These are phyloP conservation scores for Gibbula magus DNA, from an alignment of 2,888 invertebrate genomes.

Conservation along the genomic window DNA sequence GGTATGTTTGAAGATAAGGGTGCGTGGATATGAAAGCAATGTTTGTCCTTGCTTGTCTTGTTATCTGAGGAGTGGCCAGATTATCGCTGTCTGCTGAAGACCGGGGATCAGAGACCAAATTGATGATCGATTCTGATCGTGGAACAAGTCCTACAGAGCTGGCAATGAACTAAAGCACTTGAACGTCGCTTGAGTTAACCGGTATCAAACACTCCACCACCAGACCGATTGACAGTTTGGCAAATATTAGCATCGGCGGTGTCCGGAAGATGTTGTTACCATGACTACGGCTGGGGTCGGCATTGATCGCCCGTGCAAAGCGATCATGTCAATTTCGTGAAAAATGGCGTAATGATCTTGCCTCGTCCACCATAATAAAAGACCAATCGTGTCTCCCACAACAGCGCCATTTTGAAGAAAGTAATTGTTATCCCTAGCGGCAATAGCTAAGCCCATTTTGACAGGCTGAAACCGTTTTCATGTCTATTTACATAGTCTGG, in stretches of 20 bases:
- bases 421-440: constrained; percentile 13
- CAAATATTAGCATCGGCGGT: constrained; percentile 22
- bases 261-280: constrained; percentile 20
- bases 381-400: constrained; percentile 19
- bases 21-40: too few relatives aligned
- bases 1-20: too few relatives aligned
- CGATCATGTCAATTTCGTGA: constrained; percentile 24
- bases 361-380: constrained; percentile 14
- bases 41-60: too few relatives aligned
- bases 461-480: constrained; percentile 21
- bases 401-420: constrained; percentile 9
- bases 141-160: too few relatives aligned
- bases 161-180: background rate
- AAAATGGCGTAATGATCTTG: constrained; percentile 22
- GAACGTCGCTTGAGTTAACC: background rate
- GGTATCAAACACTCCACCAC: background rate
- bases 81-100: too few relatives aligned
- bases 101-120: too few relatives aligned
- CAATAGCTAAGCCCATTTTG: constrained; percentile 22
- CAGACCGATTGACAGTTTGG: constrained; percentile 11
- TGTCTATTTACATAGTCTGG: constrained; percentile 24
- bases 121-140: too few relatives aligned
- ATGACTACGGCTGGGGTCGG: constrained; percentile 18
- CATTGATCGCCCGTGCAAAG: constrained; percentile 21
- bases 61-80: too few relatives aligned